Conservation (phyloP, 2,888 invertebrate genomes). For the Cheilosia pagana region DNA sequence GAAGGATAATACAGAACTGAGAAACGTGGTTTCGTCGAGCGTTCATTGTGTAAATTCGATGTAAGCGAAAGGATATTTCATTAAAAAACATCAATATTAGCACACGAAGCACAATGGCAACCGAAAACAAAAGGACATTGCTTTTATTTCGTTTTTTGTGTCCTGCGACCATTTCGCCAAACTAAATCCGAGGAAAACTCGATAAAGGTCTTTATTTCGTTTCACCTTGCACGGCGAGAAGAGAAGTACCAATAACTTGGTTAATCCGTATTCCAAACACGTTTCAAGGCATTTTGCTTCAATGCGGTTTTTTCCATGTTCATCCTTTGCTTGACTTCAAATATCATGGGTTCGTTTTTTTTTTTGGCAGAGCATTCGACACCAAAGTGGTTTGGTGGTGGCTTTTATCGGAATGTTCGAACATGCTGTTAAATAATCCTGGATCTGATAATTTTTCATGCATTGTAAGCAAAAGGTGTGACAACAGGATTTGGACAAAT, state of each 20-base stretch:
- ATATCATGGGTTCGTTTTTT: constrained; percentile 20
- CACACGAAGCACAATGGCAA: constrained; percentile 30
- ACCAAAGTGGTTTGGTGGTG: neutral
- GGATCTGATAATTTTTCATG: constrained; percentile 60
- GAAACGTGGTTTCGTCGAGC: constrained; percentile 6
- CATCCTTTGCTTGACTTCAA: constrained; percentile 46
- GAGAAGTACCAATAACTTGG: constrained; percentile 59
- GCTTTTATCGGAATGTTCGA: constrained; percentile 54
- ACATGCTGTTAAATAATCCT: constrained; percentile 67
- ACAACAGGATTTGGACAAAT: constrained; percentile 23
- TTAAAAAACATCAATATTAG: constrained; percentile 60
- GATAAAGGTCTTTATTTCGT: constrained; percentile 53
- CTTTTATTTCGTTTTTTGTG: constrained; percentile 21
- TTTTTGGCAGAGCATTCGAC: constrained; percentile 17
- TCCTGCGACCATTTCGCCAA: constrained; percentile 30
- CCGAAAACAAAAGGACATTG: constrained; percentile 56
- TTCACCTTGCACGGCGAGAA: constrained; percentile 47
- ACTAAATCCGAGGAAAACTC: constrained; percentile 47
- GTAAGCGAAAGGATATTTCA: constrained; percentile 51
- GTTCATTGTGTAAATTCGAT: constrained; percentile 38
- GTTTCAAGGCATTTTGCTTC: constrained; percentile 64
- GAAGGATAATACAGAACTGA: constrained; percentile 14
- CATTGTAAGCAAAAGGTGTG: constrained; percentile 65
- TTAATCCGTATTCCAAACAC: constrained; percentile 68
- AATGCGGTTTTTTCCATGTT: constrained; percentile 59